Base-by-base conservation (phyloP, 2,113 vertebrate species). In the Tylochromis polylepis region DNA sequence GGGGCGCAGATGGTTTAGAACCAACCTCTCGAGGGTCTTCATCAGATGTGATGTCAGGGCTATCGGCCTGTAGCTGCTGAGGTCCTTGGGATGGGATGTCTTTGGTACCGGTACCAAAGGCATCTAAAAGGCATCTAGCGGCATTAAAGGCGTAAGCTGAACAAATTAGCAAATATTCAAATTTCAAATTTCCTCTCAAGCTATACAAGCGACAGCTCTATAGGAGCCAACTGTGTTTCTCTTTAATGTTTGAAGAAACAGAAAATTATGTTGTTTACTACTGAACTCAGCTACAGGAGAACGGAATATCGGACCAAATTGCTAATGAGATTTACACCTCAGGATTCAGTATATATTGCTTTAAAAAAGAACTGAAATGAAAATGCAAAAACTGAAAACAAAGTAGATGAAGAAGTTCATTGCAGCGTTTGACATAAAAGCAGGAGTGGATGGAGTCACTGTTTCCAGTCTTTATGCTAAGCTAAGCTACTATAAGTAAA, bases 351-450 rank as follows among this genome's bases (percentile, higher is more conserved):
- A 31, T 51, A 51, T 31, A 34, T n/a, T 53, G 70, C 72, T 53
- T 77, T 31, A 8, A 51, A 77, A 75, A 49, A 29, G 24, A 51
- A 75, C 16, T 10, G n/a, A n/a, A 49, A 75, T 75, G 24, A 49
- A 49, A 77, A 49, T 8, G 24, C 11, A 31, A 31, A 77, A 0
- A 34, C 43, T 5, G 27, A 53, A 34, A 77, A 77, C 27, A 77
- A 53, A 12, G 18, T 5, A 31, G 27, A 77, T 5, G 27, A 53
- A 53, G 16, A 53, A 51, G 43, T 29, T 51, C 10, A 1, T 0
- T 77, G 24, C 0, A 51, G 27, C 0, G 6, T 51, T 51, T 4
- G 0, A 31, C 16, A 0, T 77, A 75, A 75, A 49, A 5, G 0
- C 27, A 5, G 70, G 70, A 29, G 70, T 51, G 70, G 43, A 31